phyloP scores from a whole-genome alignment of 2,888 invertebrate species.

The Chymomyza procnemis region DNA sequence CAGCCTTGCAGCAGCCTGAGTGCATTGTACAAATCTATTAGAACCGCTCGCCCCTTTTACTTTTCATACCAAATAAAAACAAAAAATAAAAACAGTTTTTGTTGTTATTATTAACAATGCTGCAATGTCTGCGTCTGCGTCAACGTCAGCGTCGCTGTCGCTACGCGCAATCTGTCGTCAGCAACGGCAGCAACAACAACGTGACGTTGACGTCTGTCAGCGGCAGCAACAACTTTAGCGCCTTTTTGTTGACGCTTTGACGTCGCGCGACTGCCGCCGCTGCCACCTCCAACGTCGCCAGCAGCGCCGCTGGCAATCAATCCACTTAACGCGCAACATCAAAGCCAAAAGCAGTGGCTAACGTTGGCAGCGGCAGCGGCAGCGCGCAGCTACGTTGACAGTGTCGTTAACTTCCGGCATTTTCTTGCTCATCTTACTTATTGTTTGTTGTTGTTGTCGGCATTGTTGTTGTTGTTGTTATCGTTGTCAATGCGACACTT shows the following conservation, averaged over 20 bases:
- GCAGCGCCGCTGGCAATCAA: neutral
- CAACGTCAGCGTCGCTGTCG: constrained; percentile 27
- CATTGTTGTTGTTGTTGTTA: constrained; percentile 25
- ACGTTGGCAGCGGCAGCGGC: neutral
- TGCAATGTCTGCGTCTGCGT: constrained; percentile 13
- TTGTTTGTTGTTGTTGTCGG: neutral
- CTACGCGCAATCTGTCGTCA: neutral
- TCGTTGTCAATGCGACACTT: constrained; percentile 46
- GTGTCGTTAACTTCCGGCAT: constrained; percentile 62
- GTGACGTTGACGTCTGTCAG: neutral
- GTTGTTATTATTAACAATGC: constrained; percentile 33
- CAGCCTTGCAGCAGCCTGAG: too few species aligned
- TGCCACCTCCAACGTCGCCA: too few species aligned
- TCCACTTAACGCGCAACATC: neutral
- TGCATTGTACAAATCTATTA: too few species aligned
- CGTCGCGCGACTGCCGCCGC: too few species aligned
- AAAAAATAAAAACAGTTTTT: constrained; percentile 7
- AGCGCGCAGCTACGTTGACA: constrained; percentile 38
- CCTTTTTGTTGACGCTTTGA: neutral
- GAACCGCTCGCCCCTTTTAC: too few species aligned
- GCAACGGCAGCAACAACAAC: neutral
- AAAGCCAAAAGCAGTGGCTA: neutral
- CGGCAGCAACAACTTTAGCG: constrained; percentile 1
- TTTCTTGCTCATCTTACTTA: constrained; percentile 6
- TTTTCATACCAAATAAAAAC: constrained; percentile 11